phyloP scores from a whole-genome alignment of 1,140 invertebrate genomes.

The Potamilus streckersoni region DNA sequence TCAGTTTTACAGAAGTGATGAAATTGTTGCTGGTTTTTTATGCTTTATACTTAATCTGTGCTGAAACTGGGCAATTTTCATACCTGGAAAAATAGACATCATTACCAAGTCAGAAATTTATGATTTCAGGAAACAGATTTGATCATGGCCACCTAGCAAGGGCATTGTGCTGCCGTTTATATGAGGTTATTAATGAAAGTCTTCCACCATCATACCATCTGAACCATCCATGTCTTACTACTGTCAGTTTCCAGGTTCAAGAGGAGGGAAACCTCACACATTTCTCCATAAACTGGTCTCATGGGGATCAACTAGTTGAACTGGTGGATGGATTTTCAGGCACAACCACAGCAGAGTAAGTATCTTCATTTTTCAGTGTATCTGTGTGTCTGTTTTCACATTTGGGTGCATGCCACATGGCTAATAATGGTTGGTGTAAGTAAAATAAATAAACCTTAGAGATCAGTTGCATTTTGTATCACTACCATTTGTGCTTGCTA shows the following conservation, averaged over 20 bases:
- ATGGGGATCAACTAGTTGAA: slow-evolving; percentile 44
- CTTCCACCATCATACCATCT: slow-evolving; percentile 39
- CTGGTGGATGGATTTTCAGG: slow-evolving; percentile 46
- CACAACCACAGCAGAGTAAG: slow-evolving; percentile 40
- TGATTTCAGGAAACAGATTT: slow-evolving; percentile 1
- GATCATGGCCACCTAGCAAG: slow-evolving; percentile 67
- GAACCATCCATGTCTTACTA: slow-evolving; percentile 44
- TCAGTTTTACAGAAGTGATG: no score
- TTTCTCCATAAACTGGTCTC: slow-evolving; percentile 49
- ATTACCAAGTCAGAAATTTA: no score
- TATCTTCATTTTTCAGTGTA: background rate
- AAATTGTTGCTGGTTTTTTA: no score
- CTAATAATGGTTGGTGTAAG: no score
- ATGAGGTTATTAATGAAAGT: slow-evolving; percentile 35
- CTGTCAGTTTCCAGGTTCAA: slow-evolving; percentile 21
- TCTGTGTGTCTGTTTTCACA: no score
- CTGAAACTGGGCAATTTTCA: no score
- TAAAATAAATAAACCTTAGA: no score
- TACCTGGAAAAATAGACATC: no score
- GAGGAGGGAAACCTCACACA: slow-evolving; percentile 20
- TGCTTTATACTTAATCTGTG: no score
- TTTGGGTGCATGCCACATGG: no score
- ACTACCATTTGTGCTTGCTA: no score
- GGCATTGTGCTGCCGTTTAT: slow-evolving; percentile 67
- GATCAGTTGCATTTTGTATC: no score